A percentile compares a stretch with the other conserved stretches of the same genome.
These are phyloP conservation scores for Philereme vetulata DNA, from an alignment of 2,888 invertebrate species.

Conservation along the genomic window DNA sequence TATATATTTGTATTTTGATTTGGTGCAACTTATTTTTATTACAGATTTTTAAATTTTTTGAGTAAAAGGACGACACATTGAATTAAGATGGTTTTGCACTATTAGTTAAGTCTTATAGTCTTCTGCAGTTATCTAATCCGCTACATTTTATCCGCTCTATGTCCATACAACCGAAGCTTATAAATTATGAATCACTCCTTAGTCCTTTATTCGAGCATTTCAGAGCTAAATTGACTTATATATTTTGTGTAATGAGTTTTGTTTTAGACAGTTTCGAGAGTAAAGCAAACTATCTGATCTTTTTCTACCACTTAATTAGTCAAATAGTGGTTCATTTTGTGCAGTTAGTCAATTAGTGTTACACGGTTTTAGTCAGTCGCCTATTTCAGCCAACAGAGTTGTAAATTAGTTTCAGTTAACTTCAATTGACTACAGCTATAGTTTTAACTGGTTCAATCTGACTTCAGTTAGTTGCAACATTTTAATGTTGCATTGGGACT, in stretches of 20 bases:
- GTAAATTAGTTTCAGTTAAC: slow-evolving; percentile 9
- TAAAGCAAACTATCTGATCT: slow-evolving; percentile 20
- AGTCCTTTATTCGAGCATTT: slow-evolving; percentile 26
- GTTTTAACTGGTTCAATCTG: background rate
- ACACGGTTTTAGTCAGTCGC: background rate
- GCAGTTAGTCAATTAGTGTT: slow-evolving; percentile 3
- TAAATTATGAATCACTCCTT: slow-evolving; percentile 26
- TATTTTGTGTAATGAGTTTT: slow-evolving; percentile 26
- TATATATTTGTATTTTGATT: too few species aligned
- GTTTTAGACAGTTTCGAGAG: slow-evolving; percentile 13
- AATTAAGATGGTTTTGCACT: too few species aligned
- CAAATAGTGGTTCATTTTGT: background rate
- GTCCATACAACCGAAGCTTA: slow-evolving; percentile 14
- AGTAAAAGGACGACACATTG: too few species aligned
- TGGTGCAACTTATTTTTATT: too few species aligned
- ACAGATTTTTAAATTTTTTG: too few species aligned
- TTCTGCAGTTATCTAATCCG: background rate
- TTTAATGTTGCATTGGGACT: too few species aligned
- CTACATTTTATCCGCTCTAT: slow-evolving; percentile 4
- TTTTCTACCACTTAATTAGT: slow-evolving; percentile 10
- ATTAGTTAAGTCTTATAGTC: too few species aligned
- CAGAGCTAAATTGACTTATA: slow-evolving; percentile 27
- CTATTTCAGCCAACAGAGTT: slow-evolving; percentile 10
- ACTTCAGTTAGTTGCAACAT: too few species aligned
- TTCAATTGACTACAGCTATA: background rate